Evolutionary conservation across 2,888 invertebrate species (phyloP).

Genomic region (Aromia moschata): DNA sequence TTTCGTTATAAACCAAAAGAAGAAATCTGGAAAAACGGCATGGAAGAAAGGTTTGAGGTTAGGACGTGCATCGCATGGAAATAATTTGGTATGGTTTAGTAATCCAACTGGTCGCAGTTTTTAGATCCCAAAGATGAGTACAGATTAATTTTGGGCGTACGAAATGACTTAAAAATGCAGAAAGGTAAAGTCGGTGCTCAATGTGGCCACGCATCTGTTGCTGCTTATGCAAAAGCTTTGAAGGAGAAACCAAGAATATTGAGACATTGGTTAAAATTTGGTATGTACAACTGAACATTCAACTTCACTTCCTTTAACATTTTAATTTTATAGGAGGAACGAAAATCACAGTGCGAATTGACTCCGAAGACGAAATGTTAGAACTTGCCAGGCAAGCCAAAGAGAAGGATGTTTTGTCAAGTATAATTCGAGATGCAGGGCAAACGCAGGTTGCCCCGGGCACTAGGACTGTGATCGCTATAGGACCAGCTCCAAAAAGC

Average conservation of each 20-base stretch:
- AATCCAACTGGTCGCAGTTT: slow-evolving; percentile 46
- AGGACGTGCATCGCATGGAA: slow-evolving; percentile 19
- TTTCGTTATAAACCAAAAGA: slow-evolving; percentile 40
- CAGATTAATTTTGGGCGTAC: slow-evolving; percentile 86
- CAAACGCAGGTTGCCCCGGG: slow-evolving; percentile 92
- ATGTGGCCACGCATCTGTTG: slow-evolving; percentile 93
- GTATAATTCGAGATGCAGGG: slow-evolving; percentile 89
- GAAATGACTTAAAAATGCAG: slow-evolving; percentile 93
- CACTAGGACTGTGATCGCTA: slow-evolving; percentile 87
- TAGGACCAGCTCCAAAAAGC: slow-evolving; percentile 88
- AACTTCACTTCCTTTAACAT: neutral
- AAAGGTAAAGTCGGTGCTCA: slow-evolving; percentile 96
- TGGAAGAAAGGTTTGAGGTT: slow-evolving; percentile 59
- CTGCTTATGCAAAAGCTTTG: slow-evolving; percentile 79
- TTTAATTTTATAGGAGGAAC: slow-evolving; percentile 71
- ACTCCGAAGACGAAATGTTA: slow-evolving; percentile 78
- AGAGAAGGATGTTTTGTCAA: slow-evolving; percentile 74
- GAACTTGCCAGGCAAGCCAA: slow-evolving; percentile 76
- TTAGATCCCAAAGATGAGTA: slow-evolving; percentile 66
- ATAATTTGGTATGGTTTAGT: neutral
- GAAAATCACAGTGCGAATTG: slow-evolving; percentile 86
- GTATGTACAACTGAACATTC: slow-evolving; percentile 31
- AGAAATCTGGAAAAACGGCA: slow-evolving; percentile 49
- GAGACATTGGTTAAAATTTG: slow-evolving; percentile 65
- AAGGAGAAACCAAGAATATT: slow-evolving; percentile 70